phyloP scores from a whole-genome alignment of 2,888 invertebrate genomes.

The Dioctria rufipes region DNA sequence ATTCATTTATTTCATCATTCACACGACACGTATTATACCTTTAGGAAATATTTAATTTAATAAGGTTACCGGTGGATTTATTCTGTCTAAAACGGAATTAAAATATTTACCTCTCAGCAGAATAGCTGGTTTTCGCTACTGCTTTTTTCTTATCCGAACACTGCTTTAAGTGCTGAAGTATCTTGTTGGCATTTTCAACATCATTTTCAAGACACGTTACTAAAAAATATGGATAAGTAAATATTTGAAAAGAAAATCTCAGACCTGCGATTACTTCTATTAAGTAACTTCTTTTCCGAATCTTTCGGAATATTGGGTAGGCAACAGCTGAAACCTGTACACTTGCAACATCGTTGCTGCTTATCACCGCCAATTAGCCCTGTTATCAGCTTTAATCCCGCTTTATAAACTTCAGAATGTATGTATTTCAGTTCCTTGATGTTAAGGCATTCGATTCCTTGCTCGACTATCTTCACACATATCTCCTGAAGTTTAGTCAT shows the following conservation, averaged over 20 bases:
- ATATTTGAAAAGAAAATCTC: background rate
- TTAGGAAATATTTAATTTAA: background rate
- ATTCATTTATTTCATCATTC: constrained; percentile 47
- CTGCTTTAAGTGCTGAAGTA: constrained; percentile 60
- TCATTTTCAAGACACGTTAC: constrained; percentile 66
- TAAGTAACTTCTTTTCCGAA: constrained; percentile 66
- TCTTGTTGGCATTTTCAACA: constrained; percentile 63
- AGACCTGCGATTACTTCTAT: constrained; percentile 63
- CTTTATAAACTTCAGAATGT: constrained; percentile 66
- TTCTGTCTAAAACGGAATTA: no score
- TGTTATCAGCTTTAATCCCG: constrained; percentile 65
- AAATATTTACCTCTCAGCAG: background rate
- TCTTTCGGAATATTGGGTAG: constrained; percentile 61
- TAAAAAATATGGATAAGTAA: background rate
- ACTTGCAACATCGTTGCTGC: constrained; percentile 65
- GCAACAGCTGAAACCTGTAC: constrained; percentile 63
- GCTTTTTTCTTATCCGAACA: constrained; percentile 28
- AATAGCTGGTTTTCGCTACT: background rate
- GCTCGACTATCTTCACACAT: constrained; percentile 66
- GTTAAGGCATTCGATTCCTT: constrained; percentile 64
- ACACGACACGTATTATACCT: constrained; percentile 9
- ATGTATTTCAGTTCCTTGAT: constrained; percentile 66
- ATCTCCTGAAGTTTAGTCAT: constrained; percentile 64
- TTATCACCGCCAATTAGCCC: constrained; percentile 15
- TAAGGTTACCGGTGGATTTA: background rate